Evolutionary conservation across 2,113 vertebrate genomes (phyloP), one percentile per base, ranked within the genome.

Genomic region (Puntigrus tetrazona): DNA sequence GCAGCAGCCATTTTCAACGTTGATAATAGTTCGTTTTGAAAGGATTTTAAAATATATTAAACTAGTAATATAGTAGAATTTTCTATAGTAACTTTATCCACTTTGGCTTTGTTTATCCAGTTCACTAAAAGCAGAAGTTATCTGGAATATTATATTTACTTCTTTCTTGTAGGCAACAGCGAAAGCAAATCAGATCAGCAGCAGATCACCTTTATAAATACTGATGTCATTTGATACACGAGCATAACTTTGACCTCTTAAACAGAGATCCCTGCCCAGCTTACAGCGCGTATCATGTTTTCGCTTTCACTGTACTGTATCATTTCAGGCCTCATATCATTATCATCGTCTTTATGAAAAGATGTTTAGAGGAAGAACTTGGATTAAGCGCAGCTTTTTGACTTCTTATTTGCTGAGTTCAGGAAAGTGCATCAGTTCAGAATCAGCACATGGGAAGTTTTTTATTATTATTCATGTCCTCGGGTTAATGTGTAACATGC

Each of bases 401-500:
- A n/a, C n/a, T 14, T 47, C 14, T 47, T 47, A 38, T 78, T 2
- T n/a, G 52, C 25, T 34, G 2, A 67, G 76, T 25, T 59, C 50
- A 57, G 50, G 29, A 47, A 47, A 45, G 38, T 65, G 8, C 22
- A 20, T 25, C 10, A 3, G 75, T 57, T n/a, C n/a, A n/a, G n/a
- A n/a, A n/a, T 38, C 50, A 25, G 34, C 38, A 20, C 36, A n/a
- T 63, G 10, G 29, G 63, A 69, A 7, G 43, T 36, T n/a, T 80
- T 31, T n/a, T n/a, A n/a, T 50, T 47, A 47, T 47, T 63, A 9
- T 11, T 34, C 43, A 34, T 29, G 38, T 18, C 14, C 16, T 81
- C 4, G 25, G 27, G 59, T 81, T 81, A 81, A 81, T 50, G 9
- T 81, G 38, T 81, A 81, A 81, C 78, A n/a, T 2, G 7, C 10